Conservation (phyloP, 2,888 invertebrate species). For the Calliopum simillimum region DNA sequence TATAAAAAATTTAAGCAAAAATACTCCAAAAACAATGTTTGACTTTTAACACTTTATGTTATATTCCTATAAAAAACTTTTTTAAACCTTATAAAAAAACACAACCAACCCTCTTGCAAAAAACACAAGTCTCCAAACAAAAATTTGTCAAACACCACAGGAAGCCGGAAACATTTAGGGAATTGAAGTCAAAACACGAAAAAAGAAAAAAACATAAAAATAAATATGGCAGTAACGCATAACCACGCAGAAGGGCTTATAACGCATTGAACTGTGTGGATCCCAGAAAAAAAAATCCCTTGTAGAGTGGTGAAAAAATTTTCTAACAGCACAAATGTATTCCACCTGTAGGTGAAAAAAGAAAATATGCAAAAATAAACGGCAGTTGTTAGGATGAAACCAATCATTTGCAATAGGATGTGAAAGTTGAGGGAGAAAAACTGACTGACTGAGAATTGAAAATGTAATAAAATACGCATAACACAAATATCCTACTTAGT, state of each 20-base stretch:
- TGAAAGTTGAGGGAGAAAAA: no score
- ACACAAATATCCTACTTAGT: background rate
- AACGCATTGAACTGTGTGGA: no score
- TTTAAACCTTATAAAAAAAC: background rate
- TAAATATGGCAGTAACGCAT: background rate
- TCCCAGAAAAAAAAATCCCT: no score
- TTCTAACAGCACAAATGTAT: slow-evolving; percentile 13
- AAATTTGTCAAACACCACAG: slow-evolving; percentile 57
- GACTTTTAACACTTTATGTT: background rate
- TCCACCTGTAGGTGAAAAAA: slow-evolving; percentile 8
- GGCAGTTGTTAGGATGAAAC: background rate
- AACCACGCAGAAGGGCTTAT: background rate
- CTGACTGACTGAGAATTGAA: background rate
- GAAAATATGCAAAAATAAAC: slow-evolving; percentile 8
- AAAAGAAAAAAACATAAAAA: background rate
- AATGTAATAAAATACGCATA: background rate
- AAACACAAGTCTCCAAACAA: background rate
- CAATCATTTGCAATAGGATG: background rate
- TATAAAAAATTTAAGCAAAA: no score
- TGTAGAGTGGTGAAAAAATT: background rate
- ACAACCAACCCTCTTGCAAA: background rate
- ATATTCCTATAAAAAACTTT: no score
- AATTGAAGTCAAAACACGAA: background rate
- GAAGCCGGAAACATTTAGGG: slow-evolving; percentile 54
- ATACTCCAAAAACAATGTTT: background rate